Conservation (phyloP, 2,797 vertebrate species). For the Triplophysa bombifrons region DNA sequence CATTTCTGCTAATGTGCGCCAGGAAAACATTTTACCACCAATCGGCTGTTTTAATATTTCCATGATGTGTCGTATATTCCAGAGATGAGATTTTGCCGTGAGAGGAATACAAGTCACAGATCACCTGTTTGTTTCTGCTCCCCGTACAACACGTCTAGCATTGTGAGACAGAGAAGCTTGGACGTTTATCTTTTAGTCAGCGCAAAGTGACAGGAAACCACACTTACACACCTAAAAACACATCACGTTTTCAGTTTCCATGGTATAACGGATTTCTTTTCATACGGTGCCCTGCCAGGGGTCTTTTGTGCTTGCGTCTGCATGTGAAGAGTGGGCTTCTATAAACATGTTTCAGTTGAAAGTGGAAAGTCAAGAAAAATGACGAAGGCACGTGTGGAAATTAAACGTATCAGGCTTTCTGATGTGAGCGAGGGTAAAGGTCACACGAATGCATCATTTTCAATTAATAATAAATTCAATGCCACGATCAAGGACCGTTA, state of each 20-base stretch:
- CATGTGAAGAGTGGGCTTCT: background rate
- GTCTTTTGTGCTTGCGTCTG: background rate
- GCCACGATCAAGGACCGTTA: no score
- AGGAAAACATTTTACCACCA: conserved; percentile 16
- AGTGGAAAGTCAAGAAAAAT: conserved; percentile 61
- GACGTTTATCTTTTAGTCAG: background rate
- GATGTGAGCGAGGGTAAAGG: background rate
- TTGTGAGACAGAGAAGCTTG: conserved; percentile 16
- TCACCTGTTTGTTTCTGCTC: background rate
- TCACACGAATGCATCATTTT: background rate
- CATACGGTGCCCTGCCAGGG: background rate
- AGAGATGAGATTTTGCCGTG: background rate
- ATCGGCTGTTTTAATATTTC: conserved; percentile 23
- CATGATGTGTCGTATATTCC: conserved; percentile 26
- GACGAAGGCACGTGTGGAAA: conserved; percentile 18
- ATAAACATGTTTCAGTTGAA: conserved; percentile 59
- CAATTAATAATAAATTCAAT: no score
- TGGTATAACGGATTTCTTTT: conserved; percentile 40
- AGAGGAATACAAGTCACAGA: background rate
- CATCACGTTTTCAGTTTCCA: conserved; percentile 44
- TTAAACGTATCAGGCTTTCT: conserved; percentile 2
- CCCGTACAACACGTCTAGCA: background rate
- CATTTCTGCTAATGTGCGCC: background rate
- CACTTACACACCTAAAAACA: conserved; percentile 29
- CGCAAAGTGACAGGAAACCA: conserved; percentile 73